Base-by-base conservation (phyloP, 2,113 vertebrate genomes). In the Malaclemys terrapin region DNA sequence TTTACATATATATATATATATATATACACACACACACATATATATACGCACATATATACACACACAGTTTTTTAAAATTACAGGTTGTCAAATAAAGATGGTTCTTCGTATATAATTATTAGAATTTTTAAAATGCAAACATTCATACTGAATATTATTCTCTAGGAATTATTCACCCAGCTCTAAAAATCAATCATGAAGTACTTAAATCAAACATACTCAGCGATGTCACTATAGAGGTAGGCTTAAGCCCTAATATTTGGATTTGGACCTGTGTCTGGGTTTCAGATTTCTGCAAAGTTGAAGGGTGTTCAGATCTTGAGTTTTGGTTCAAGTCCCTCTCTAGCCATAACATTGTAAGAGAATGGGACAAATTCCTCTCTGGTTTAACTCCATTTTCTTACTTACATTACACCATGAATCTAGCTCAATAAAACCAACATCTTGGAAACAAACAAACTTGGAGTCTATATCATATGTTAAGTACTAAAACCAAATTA, bases 271-370 rank as follows among this genome's bases (percentile, higher is more conserved):
- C 75, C 42, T 47, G 57, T 82, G 87, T 35, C 11, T 87, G n/a
- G 89, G 27, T 1, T 72, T 91, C 8, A 2, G 11, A 10, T 45
- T 69, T 7, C 2, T 16, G 54, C n/a, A 59, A 45, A 65, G 29
- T 20, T 24, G 81, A 38, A 22, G 42, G 42, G 20, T 35, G 14
- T 65, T 89, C 47, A 52, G 29, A 72, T 85, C 69, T 10, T 4
- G 10, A 14, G 6, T 22, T 59, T 35, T 76, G 38, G 82, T 88
- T 29, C 1, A 0, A 5, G 72, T 54, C n/a, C 20, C 10, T 4
- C 29, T 80, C 49, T 38, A 57, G 13, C 38, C 4, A 0, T 8
- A 72, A 25, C 49, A n/a, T 54, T 38, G 0, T 10, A 47, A 50
- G 12, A 59, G 84, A 50, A 12, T 6, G 54, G 35, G 27, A 52